Base-by-base conservation (phyloP, 2,888 invertebrate genomes). In the Temnothorax rugatulus region DNA sequence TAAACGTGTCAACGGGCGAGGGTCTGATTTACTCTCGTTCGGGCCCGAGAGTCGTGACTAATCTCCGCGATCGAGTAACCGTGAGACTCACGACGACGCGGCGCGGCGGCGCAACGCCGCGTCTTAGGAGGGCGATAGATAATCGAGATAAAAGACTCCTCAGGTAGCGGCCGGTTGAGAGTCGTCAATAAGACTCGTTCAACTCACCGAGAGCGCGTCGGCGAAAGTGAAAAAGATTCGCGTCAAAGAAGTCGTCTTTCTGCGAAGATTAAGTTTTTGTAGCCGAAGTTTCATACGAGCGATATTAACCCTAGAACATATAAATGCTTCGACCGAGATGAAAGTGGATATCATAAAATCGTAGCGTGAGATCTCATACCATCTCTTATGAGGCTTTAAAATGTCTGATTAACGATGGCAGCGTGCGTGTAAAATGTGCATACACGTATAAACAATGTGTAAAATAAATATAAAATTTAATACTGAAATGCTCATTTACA, bases 11-110 rank as follows among this genome's bases (percentile, higher is more conserved):
- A 92, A 91, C 90, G 90, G 84, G 86, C 87, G 76, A 83, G 84
- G 84, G 84, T 74, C 87, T 87, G 89, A 90, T 92, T 91, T 92
- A 92, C 93, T 93, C 91, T 93, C 91, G 89, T 91, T 91, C 88
- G 59, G 75, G 87, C 82, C 81, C 75, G 71, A 54, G 76, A 86
- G 87, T 92, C 91, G 92, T 91, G 91, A 91, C 90, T 89, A 82
- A 89, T 89, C 90, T 89, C 71, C 61, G 87, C 86, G 88, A 91
- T 91, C 91, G 91, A 84, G 88, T 88, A 76, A 77, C 88, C 88
- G 88, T 90, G 84, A 88, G 90, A 90, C 84, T 86, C 90, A 90
- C 86, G 89, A 86, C 63, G 59, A 57, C 38, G 61, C 69, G 50
- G 11, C 64, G 38, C 69, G 50, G 13, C 64, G 38, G 44, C 66